A percentile compares a stretch with the other conserved stretches of the same genome.
Conservation (phyloP, 2,113 vertebrate species). For the Ibidorhyncha struthersii region DNA sequence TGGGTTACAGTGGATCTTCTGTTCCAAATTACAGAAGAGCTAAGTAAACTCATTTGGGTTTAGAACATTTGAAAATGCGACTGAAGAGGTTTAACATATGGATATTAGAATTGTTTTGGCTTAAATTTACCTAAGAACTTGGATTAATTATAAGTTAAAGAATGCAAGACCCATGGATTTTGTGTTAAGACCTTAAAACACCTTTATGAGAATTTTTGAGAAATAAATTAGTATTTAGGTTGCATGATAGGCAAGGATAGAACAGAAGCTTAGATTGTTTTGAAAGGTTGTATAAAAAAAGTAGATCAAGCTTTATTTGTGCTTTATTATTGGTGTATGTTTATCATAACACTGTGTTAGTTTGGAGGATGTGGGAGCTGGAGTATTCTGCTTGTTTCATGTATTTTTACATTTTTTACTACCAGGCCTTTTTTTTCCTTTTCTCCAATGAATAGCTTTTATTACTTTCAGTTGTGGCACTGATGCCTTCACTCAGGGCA, state of each 20-base stretch:
- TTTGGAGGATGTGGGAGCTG: neutral
- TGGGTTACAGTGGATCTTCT: neutral
- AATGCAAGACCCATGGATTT: neutral
- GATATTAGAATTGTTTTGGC: neutral
- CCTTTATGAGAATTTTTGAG: neutral
- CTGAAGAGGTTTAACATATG: neutral
- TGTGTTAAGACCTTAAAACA: neutral
- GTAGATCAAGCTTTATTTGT: neutral
- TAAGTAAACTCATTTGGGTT: neutral
- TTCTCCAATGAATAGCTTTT: neutral
- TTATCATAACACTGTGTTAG: neutral
- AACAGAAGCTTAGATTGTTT: neutral
- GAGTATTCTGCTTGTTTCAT: neutral
- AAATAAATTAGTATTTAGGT: neutral
- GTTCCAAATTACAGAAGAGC: neutral
- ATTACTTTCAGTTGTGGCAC: neutral
- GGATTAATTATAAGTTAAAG: neutral
- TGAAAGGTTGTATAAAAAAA: neutral
- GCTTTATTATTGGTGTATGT: neutral
- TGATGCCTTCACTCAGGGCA: neutral
- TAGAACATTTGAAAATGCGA: neutral
- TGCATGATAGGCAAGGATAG: neutral
- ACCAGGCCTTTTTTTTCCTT: neutral
- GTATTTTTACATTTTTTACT: neutral
- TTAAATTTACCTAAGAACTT: neutral